Evolutionary conservation across 2,113 vertebrate species (phyloP), one percentile per base, ranked within the genome.

Genomic region (Epinephelus lanceolatus): DNA sequence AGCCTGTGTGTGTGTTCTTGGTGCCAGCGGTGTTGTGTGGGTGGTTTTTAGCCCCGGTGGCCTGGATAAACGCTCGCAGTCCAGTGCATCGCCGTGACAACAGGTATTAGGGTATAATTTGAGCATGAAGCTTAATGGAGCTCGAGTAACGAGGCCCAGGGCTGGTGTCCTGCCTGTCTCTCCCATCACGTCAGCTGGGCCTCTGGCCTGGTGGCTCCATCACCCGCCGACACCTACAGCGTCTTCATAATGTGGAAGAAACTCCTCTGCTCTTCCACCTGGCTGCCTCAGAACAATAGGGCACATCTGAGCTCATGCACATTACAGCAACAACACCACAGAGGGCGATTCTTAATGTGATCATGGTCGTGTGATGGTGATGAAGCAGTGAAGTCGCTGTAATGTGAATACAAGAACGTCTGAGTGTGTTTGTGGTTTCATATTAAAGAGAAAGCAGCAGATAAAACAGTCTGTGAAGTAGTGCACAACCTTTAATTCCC

Each of bases 31-130:
- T 45, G 42, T 2, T 45, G 42, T 45, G 74, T 86, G 85, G 88
- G 79, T 45, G 60, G 47, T 59, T 83, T 78, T 75, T 47, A 78
- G 76, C 82, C 89, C 88, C 80, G 15, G 21, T 84, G 92, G 91
- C 89, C 87, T 55, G 68, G 85, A 89, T 93, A 91, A 93, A 86
- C 67, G 82, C 82, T 91, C 78, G 90, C 93, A 90, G 86, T 88
- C 78, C 90, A 81, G 83, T 85, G 89, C 88, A 84, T 91, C 81
- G 74, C 86, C 23, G 88, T 92, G 89, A 93, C 93, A 92, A 94
- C 93, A 94, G 91, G 92, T 94, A 95, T 94, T 91, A 93, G 88
- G 89, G 55, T 89, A 79, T 91, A 86, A 92, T 94, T 90, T 90
- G 76, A 89, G 88, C 80, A 80, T 80, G 76, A 89, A 91, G 92